Conservation (phyloP, 2,888 invertebrate genomes). For the Dinocampus coccinellae region DNA sequence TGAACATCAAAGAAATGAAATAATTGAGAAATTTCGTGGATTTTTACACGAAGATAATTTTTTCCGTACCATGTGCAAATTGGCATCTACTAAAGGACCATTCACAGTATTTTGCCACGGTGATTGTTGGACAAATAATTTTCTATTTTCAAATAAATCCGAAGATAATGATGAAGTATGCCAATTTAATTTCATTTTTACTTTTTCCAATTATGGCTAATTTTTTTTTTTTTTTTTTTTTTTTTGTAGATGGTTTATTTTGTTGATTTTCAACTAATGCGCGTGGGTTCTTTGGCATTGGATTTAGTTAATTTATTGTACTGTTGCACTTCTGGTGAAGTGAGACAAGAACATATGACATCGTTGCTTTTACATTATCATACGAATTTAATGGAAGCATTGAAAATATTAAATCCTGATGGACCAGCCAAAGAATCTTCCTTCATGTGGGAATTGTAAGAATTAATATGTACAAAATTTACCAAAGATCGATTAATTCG, state of each 20-base stretch:
- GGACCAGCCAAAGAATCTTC: conserved; percentile 67
- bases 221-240: conserved; percentile 39
- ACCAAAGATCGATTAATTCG: no score
- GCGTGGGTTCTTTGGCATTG: conserved; percentile 79
- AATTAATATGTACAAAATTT: conserved; percentile 40
- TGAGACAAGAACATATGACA: conserved; percentile 74
- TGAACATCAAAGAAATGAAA: conserved; percentile 69
- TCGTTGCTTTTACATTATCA: conserved; percentile 75
- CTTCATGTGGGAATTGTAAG: conserved; percentile 74
- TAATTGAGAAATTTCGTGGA: conserved; percentile 73
- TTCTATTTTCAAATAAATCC: conserved; percentile 74
- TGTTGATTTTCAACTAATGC: conserved; percentile 79
- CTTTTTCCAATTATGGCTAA: no score
- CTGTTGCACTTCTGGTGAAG: conserved; percentile 76
- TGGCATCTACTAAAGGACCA: conserved; percentile 75
- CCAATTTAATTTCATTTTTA: conserved; percentile 1
- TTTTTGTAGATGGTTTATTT: conserved; percentile 73
- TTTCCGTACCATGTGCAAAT: conserved; percentile 77
- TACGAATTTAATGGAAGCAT: conserved; percentile 72
- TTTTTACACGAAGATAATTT: conserved; percentile 77
- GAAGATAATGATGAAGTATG: conserved; percentile 47
- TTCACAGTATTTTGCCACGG: conserved; percentile 81
- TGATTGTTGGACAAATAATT: conserved; percentile 83
- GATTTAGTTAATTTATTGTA: conserved; percentile 78
- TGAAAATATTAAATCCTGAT: conserved; percentile 72